Percentiles rank a stretch among this genome's conserved stretches.
Conservation (phyloP, 1,140 invertebrate genomes). For the Coelopa frigida region DNA sequence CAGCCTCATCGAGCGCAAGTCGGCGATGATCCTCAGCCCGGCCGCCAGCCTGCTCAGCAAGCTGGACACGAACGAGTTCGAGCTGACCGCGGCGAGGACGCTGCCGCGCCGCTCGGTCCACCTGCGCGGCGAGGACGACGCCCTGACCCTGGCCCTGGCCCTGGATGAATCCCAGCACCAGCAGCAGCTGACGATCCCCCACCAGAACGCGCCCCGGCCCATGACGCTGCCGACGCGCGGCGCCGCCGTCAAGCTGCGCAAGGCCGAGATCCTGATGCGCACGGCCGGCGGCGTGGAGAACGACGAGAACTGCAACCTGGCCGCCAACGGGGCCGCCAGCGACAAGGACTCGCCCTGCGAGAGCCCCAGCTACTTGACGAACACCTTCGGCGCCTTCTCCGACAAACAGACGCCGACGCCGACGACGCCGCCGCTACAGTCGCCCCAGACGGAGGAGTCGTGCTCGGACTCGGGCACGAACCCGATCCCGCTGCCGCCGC, state of each 20-base stretch:
- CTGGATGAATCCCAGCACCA: not conserved
- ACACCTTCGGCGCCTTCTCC: constrained; percentile 13
- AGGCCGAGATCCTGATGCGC: too few relatives aligned
- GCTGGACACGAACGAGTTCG: constrained; percentile 39
- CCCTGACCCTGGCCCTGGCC: not conserved
- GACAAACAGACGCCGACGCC: constrained; percentile 32
- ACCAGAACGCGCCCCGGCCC: constrained; percentile 31
- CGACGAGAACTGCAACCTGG: constrained; percentile 24
- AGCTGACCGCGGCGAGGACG: constrained; percentile 27
- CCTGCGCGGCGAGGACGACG: constrained; percentile 6
- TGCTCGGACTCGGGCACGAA: constrained; percentile 50
- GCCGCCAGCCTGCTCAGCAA: constrained; percentile 30
- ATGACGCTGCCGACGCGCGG: constrained; percentile 38
- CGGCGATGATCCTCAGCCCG: constrained; percentile 24
- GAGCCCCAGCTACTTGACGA: constrained; percentile 40
- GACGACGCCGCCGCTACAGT: not conserved
- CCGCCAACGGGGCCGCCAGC: not conserved
- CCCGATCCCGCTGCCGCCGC: constrained; percentile 74
- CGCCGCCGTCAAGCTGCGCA: constrained; percentile 21
- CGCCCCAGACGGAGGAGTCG: not conserved
- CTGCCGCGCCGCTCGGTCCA: constrained; percentile 22
- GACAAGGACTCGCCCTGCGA: constrained; percentile 25
- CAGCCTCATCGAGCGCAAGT: constrained; percentile 69
- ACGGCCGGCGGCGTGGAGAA: too few relatives aligned
- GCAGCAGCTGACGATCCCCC: constrained; percentile 10